A percentile compares a stretch with the other conserved stretches of the same genome.
phyloP scores from a whole-genome alignment of 2,888 invertebrate species.

The Schrankia costaestrigalis region DNA sequence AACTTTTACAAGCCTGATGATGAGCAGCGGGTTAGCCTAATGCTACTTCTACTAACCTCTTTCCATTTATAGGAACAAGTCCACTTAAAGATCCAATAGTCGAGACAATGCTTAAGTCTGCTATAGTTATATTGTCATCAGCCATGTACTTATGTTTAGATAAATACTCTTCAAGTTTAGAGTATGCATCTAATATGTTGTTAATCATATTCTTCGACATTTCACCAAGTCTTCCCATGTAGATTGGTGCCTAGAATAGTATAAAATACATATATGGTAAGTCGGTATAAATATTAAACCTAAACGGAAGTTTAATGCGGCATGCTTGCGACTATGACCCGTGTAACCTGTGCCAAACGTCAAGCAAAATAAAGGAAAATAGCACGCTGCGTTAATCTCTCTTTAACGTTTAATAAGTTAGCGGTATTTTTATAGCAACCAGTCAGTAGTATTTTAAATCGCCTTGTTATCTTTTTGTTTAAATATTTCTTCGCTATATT shows the following conservation, averaged over 20 bases:
- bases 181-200: conserved; percentile 52
- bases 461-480: too few relatives aligned
- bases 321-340: too few relatives aligned
- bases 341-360: too few relatives aligned
- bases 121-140: conserved; percentile 53
- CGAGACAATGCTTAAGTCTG: conserved; percentile 57
- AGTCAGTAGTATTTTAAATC: too few relatives aligned
- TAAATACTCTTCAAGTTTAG: conserved; percentile 58
- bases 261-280: background rate
- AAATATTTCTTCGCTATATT: too few relatives aligned
- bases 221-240: conserved; percentile 52
- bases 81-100: conserved; percentile 55
- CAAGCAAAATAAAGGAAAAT: too few relatives aligned
- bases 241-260: conserved; percentile 54
- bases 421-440: too few relatives aligned
- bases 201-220: conserved; percentile 46
- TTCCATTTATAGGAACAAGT: conserved; percentile 50
- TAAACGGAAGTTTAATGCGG: background rate
- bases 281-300: too few relatives aligned
- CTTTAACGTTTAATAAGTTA: too few relatives aligned
- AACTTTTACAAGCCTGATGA: background rate
- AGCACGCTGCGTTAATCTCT: too few relatives aligned
- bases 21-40: background rate
- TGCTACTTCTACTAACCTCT: conserved; percentile 38
- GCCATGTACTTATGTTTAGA: conserved; percentile 52